Base-by-base conservation (phyloP, 2,113 vertebrate species). In the Macquaria ambigua region DNA sequence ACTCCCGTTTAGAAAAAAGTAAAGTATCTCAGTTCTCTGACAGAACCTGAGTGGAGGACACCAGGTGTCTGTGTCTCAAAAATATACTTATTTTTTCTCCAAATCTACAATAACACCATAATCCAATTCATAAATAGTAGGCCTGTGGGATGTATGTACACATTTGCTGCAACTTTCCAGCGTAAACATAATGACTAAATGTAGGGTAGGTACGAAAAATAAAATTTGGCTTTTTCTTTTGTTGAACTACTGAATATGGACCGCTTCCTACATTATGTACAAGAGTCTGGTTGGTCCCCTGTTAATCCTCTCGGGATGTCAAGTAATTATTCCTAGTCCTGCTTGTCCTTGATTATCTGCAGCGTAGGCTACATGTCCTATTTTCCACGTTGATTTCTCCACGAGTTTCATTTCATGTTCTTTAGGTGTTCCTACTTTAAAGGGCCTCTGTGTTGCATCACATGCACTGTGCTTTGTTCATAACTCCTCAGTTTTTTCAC, bases 171-270 rank as follows among this genome's bases (percentile, higher is more conserved):
- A 76, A 34, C 34, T 63, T 74, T 67, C 53, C 67, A 70, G 67
- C 74, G 89, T 91, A 93, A 93, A 91, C 92, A 91, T 85, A 41
- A 77, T 21, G 89, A 92, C 88, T 80, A 79, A 82, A 55, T 48
- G 59, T 11, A 62, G 75, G 85, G 82, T 20, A 78, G 78, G 21
- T 88, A 86, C 53, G 82, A 87, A 82, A 87, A 83, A 86, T 80
- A 85, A 89, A 53, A 69, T 90, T 80, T 86, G 83, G 74, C 78
- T 83, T 78, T 56, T 73, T 55, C 28, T 68, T 14, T 6, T 21
- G 16, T 46, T 59, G n/a, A 31, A 48, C 90, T 71, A 62, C 70
- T 70, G 67, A 70, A 28, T 15, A 43, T 23, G 61, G 37, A 58
- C 76, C 64, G 43, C 25, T 61, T 83, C 68, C 70, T 79, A 39